Base-by-base conservation (phyloP, 2,797 vertebrate species). In the Cyprinodon diabolis region DNA sequence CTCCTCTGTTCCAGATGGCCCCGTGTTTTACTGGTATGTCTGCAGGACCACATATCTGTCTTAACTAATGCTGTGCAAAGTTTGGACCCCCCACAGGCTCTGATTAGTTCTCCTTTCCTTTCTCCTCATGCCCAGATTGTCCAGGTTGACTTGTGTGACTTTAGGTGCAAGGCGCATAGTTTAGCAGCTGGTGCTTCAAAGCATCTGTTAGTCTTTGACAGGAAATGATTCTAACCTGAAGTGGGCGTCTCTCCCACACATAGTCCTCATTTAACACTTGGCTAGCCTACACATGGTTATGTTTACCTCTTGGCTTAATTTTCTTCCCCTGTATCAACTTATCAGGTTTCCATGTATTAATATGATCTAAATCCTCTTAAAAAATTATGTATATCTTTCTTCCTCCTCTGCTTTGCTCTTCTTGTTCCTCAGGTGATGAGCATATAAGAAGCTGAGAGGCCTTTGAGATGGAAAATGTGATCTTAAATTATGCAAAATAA, bases 221-320 rank as follows among this genome's bases (percentile, higher is more conserved):
- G 63, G 75, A 72, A 80, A 77, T 43, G 69, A 72, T 81, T 83
- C 68, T 58, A 48, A 57, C 57, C 75, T 79, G 73, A 75, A 82
- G 91, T 88, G 86, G 90, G 89, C 83, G 86, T 88, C 75, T 87
- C 86, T 84, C 93, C 92, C 87, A 92, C 91, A 79, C 86, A 74
- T 40, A 56, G 66, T 83, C 69, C 75, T 88, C 57, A 56, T 77
- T 83, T 72, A 92, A 82, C 88, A 84, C 78, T 81, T 83, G 82
- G 84, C 76, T 78, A 49, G 68, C 89, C 79, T 81, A 82, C 79
- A 56, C 58, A 63, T 69, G 69, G 84, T 89, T 82, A 91, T 84
- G 73, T 78, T 83, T 90, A 87, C 86, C 75, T 78, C 71, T 69
- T 80, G 75, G 71, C 81, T 79, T 81, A 56, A 75, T 79, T 90